Evolutionary conservation across 2,797 vertebrate species (phyloP).

Genomic region (Gadopsis bispinosus): DNA sequence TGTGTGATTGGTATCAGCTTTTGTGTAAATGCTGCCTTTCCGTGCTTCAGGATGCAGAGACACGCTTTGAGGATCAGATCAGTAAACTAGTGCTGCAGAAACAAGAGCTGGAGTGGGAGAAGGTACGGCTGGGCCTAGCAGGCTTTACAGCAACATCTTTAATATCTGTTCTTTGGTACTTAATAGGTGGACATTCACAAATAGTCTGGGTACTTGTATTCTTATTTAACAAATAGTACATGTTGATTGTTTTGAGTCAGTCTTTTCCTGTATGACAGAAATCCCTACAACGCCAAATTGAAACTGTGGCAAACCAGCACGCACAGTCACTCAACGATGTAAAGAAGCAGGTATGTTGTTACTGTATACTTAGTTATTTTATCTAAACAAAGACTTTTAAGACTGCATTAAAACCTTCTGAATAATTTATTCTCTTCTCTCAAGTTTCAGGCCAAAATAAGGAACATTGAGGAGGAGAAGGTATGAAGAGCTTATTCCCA

Average conservation of each 20-base stretch:
- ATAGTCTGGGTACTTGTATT: not conserved
- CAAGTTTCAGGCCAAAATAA: slow-evolving; percentile 91
- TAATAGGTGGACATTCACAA: not conserved
- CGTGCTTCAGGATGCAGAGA: slow-evolving; percentile 88
- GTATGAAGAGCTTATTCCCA: slow-evolving; percentile 77
- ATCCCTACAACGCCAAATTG: slow-evolving; percentile 86
- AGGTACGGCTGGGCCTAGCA: slow-evolving; percentile 79
- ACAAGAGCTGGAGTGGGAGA: slow-evolving; percentile 94
- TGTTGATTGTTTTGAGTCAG: not conserved
- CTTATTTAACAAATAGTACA: not conserved
- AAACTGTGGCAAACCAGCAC: slow-evolving; percentile 85
- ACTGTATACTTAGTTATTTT: not conserved
- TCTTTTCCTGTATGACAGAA: slow-evolving; percentile 81
- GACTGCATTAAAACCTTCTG: slow-evolving; percentile 18
- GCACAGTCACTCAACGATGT: slow-evolving; percentile 84
- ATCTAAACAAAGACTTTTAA: slow-evolving; percentile 10
- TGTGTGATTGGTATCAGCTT: slow-evolving; percentile 4
- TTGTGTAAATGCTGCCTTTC: slow-evolving; percentile 38
- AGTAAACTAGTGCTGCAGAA: slow-evolving; percentile 90
- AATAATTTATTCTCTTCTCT: slow-evolving; percentile 32
- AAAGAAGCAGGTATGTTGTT: slow-evolving; percentile 89
- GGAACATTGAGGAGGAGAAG: slow-evolving; percentile 91
- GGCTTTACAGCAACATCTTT: not conserved
- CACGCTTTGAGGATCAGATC: slow-evolving; percentile 90
- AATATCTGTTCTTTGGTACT: not conserved